These are phyloP conservation scores for Notocelia uddmanniana DNA, from an alignment of 2,888 invertebrate species.

Conservation along the genomic window DNA sequence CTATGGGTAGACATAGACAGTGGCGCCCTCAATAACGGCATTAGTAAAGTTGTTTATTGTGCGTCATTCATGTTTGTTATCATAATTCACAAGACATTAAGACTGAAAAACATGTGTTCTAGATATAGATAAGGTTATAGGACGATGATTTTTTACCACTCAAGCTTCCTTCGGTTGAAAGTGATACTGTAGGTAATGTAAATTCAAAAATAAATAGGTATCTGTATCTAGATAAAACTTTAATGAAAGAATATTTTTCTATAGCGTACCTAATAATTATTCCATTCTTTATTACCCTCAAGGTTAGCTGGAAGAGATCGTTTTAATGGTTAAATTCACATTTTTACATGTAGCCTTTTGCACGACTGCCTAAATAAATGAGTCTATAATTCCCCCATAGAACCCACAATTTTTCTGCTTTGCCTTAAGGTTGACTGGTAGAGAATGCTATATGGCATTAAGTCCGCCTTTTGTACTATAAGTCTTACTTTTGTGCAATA, in stretches of 20 bases:
- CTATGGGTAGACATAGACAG: conserved; percentile 3
- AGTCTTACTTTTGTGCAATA: too few relatives aligned
- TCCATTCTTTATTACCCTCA: not conserved
- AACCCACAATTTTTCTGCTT: too few relatives aligned
- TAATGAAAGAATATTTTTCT: not conserved
- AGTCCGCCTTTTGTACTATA: too few relatives aligned
- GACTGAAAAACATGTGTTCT: conserved; percentile 3
- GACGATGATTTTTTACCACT: too few relatives aligned
- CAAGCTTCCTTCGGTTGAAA: too few relatives aligned
- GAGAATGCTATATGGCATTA: too few relatives aligned
- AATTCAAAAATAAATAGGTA: too few relatives aligned
- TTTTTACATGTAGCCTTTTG: not conserved
- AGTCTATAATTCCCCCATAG: too few relatives aligned
- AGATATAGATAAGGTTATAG: not conserved
- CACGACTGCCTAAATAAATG: too few relatives aligned
- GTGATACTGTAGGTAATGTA: too few relatives aligned
- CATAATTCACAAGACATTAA: not conserved
- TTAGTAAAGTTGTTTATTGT: not conserved
- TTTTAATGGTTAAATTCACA: not conserved
- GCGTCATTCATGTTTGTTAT: not conserved
- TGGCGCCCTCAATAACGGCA: conserved; percentile 25
- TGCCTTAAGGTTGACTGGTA: too few relatives aligned
- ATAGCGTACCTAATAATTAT: not conserved
- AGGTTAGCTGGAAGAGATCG: not conserved
- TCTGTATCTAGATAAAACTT: too few relatives aligned